Conservation (phyloP, 37 sponge, comb jelly and placozoan species). For the Geodia barretti region DNA sequence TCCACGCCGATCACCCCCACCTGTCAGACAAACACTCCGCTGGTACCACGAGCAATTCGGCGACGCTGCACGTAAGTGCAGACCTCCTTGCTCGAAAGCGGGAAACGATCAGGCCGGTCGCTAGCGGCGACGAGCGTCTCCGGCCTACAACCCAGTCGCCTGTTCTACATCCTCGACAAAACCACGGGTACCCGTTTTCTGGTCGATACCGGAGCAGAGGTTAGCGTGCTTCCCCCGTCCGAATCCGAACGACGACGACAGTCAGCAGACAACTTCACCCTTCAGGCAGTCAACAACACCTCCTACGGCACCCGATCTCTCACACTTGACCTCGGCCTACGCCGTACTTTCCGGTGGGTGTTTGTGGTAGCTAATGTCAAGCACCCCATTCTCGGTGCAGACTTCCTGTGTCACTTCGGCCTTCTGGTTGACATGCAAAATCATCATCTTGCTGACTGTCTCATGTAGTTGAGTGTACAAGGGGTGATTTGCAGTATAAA, state of each 20-base stretch:
- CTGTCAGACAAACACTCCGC: slow-evolving; percentile 10
- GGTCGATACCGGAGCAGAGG: too few relatives aligned
- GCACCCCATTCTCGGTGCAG: slow-evolving; percentile 66
- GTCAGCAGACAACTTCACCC: neutral
- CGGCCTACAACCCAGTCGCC: slow-evolving; percentile 63
- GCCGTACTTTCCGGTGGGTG: slow-evolving; percentile 59
- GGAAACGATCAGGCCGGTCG: slow-evolving; percentile 65
- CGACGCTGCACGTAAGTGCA: slow-evolving; percentile 46
- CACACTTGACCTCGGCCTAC: slow-evolving; percentile 56
- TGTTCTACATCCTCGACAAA: slow-evolving; percentile 35
- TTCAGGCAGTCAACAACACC: slow-evolving; percentile 5
- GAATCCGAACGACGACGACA: neutral
- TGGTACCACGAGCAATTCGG: slow-evolving; percentile 61
- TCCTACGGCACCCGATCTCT: slow-evolving; percentile 26
- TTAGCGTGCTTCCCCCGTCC: slow-evolving; percentile 50
- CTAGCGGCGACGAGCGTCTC: slow-evolving; percentile 42
- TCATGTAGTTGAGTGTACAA: slow-evolving; percentile 25
- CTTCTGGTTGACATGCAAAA: slow-evolving; percentile 55
- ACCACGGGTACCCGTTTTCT: slow-evolving; percentile 21
- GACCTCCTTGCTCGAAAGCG: slow-evolving; percentile 35
- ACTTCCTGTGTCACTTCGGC: slow-evolving; percentile 56
- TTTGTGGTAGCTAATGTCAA: slow-evolving; percentile 69
- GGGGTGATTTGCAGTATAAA: slow-evolving; percentile 6
- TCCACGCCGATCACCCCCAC: neutral
- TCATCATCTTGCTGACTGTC: slow-evolving; percentile 18